phyloP scores from a whole-genome alignment of 2,797 vertebrate species.

The Gambelia wislizenii region DNA sequence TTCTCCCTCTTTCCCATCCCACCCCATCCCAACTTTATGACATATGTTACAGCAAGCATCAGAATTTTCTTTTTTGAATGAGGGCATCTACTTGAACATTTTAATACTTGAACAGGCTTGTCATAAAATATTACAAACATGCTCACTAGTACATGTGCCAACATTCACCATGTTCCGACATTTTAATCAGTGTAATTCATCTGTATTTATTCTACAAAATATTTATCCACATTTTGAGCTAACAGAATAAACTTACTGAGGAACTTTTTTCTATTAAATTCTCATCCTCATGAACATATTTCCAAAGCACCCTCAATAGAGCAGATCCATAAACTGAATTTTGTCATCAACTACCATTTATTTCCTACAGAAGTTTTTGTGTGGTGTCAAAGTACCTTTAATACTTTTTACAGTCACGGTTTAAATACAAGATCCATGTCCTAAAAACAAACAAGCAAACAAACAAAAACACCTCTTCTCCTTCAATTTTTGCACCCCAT shows the following conservation, averaged over 20 bases:
- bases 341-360: neutral
- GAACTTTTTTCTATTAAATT: neutral
- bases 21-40: neutral
- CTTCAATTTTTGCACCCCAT: neutral
- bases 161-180: neutral
- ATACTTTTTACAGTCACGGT: neutral
- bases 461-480: neutral
- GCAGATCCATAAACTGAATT: neutral
- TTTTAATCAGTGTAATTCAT: neutral
- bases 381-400: neutral
- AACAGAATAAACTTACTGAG: neutral
- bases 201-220: neutral
- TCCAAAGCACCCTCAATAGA: neutral
- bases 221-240: neutral
- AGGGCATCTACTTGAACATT: neutral
- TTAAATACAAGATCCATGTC: neutral
- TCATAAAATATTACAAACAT: neutral
- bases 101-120: neutral
- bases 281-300: constrained; percentile 6
- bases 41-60: neutral
- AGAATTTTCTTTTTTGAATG: neutral
- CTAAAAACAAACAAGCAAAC: neutral
- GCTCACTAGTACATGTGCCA: neutral
- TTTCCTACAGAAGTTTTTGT: neutral
- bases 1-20: too few species aligned